Percentiles rank a stretch among this genome's conserved stretches.
phyloP scores from a whole-genome alignment of 2,113 vertebrate genomes.

The Haplochromis vanheusdeni region DNA sequence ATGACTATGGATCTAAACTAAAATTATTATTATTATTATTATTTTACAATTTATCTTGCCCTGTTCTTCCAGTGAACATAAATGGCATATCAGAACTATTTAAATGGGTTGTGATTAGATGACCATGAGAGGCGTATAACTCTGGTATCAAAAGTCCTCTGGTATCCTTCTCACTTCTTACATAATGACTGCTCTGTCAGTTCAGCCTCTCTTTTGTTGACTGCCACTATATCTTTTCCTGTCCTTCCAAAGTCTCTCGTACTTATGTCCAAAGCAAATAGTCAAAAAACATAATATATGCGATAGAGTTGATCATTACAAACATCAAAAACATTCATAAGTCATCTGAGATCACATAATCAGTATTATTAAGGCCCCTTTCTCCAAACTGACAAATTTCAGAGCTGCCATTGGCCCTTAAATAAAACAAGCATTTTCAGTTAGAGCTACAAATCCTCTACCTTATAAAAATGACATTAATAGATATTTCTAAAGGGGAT shows the following conservation, averaged over 20 bases:
- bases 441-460: not conserved
- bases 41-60: not conserved
- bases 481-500: not conserved
- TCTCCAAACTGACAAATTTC: not conserved
- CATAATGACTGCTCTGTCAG: not conserved
- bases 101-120: conserved; percentile 8
- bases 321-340: not conserved
- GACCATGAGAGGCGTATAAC: conserved; percentile 24
- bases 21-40: not conserved
- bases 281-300: not conserved
- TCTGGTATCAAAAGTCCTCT: not conserved
- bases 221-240: not conserved
- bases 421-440: not conserved
- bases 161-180: not conserved
- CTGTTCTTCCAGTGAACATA: not conserved
- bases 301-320: not conserved
- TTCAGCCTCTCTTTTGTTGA: not conserved
- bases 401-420: not conserved
- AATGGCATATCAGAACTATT: conserved; percentile 25
- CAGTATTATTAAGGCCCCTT: not conserved
- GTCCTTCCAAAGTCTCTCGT: not conserved
- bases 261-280: not conserved
- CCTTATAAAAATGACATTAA: not conserved
- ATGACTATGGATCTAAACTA: not conserved
- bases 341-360: not conserved